phyloP scores from a whole-genome alignment of 1,140 invertebrate genomes.

The Leptinotarsa lineolata region DNA sequence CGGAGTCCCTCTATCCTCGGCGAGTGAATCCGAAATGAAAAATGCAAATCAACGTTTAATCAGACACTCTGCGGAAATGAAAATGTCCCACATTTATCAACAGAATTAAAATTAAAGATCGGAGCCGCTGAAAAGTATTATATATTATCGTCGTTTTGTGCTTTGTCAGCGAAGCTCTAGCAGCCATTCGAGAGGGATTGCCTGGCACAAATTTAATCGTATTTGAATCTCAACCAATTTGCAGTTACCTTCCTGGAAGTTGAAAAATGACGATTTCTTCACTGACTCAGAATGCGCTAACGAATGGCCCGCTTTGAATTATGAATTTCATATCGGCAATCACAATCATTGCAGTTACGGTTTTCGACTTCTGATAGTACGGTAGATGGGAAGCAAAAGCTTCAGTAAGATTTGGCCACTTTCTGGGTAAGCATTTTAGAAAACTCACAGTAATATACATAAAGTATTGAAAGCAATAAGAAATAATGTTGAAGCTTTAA shows the following conservation, averaged over 20 bases:
- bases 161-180: slow-evolving; percentile 20
- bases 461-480: too few relatives aligned
- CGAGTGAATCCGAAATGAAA: slow-evolving; percentile 21
- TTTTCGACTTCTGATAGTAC: too few relatives aligned
- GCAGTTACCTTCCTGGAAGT: slow-evolving; percentile 22
- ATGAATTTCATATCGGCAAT: too few relatives aligned
- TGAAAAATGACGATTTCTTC: slow-evolving; percentile 17
- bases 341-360: too few relatives aligned
- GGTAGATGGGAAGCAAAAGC: too few relatives aligned
- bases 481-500: too few relatives aligned
- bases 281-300: neutral
- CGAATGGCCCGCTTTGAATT: neutral
- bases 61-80: slow-evolving; percentile 26
- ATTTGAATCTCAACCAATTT: slow-evolving; percentile 27
- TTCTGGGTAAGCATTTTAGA: too few relatives aligned
- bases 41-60: slow-evolving; percentile 25
- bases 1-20: neutral
- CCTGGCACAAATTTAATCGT: slow-evolving; percentile 24
- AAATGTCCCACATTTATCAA: slow-evolving; percentile 28
- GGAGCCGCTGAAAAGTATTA: slow-evolving; percentile 18
- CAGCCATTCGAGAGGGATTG: slow-evolving; percentile 12
- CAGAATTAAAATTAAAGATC: slow-evolving; percentile 27
- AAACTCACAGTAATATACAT: too few relatives aligned
- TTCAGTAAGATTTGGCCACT: too few relatives aligned
- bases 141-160: slow-evolving; percentile 25